phyloP scores from a whole-genome alignment of 2,888 invertebrate species.

The Trichopria drosophilae region DNA sequence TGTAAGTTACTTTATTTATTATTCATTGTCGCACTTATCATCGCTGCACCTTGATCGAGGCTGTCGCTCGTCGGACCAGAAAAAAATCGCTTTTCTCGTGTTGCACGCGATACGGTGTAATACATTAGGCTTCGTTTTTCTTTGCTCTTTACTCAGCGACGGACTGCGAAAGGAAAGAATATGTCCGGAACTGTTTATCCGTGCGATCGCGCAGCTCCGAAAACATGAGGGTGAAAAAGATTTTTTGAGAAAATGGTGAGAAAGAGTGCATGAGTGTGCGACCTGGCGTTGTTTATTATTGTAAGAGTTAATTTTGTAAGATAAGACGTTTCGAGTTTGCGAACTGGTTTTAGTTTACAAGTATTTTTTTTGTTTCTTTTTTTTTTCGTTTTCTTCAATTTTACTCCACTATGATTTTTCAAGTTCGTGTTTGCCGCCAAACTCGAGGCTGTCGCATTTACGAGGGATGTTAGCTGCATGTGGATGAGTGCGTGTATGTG shows the following conservation, averaged over 20 bases:
- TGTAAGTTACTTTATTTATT: conserved; percentile 33
- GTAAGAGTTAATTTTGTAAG: too few relatives aligned
- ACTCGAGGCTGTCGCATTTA: conserved; percentile 35
- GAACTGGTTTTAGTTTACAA: too few relatives aligned
- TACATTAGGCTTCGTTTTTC: conserved; percentile 26
- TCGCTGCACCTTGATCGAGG: conserved; percentile 24
- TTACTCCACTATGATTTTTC: too few relatives aligned
- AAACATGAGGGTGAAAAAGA: conserved; percentile 14
- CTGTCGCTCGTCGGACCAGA: neutral
- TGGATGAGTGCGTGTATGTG: too few relatives aligned
- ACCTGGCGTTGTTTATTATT: conserved; percentile 13
- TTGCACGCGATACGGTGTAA: conserved; percentile 17
- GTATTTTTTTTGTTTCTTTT: too few relatives aligned
- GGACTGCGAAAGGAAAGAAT: conserved; percentile 21
- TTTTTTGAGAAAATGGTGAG: conserved; percentile 1
- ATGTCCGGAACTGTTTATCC: too few relatives aligned
- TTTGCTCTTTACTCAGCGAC: conserved; percentile 26
- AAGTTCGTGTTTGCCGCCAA: conserved; percentile 35
- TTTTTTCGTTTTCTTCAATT: too few relatives aligned
- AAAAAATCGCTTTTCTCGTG: conserved; percentile 9
- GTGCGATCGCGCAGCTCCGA: too few relatives aligned
- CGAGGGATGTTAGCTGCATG: too few relatives aligned
- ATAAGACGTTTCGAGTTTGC: too few relatives aligned
- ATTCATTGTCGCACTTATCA: conserved; percentile 29
- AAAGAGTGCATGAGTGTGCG: conserved; percentile 8